Evolutionary conservation across 2,888 invertebrate genomes (phyloP), one percentile per base, ranked within the genome.

Genomic region (Mythimna ferrago): DNA sequence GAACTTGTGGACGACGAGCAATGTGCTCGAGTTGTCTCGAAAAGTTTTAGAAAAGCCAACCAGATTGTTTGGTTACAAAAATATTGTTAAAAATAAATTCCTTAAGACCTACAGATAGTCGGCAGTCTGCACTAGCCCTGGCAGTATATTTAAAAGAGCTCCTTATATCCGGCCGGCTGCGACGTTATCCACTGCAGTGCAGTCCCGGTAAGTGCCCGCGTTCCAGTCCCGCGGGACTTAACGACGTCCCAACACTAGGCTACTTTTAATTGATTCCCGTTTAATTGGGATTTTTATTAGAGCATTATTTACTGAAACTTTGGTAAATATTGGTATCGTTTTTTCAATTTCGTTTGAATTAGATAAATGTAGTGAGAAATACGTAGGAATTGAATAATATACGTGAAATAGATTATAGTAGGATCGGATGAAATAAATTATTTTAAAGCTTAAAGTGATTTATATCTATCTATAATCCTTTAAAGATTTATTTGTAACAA

Each of bases 181-280:
- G 48, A 62, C 70, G 56, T 68, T 80, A 77, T 86, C 70, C 73
- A 71, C 81, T 83, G 85, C 86, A 81, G 57, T 85, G 80, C 81
- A 70, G 74, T 53, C 58, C n/a, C 60, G 71, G 82, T 67, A 41
- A 66, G 71, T 69, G 58, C 57, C 51, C 60, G 51, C 57, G 38
- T n/a, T 58, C 54, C 41, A 44, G 38, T 81, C 53, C 58, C 64
- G 26, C 19, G 26, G 51, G 58, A 72, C 63, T 74, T 65, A 80
- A 74, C 65, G 54, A 61, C 26, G 16, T 14, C n/a, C 26, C 26
- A 54, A 54, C 19, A 67, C 51, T 64, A 48, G 6, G 53, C 41
- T 61, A 7, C 35, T 65, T 83, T 76, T 70, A 74, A 67, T 80
- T 73, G 75, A 83, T 80, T 79, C 60, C 2, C 54, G 11, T 80